A percentile compares a stretch with the other conserved stretches of the same genome.
Evolutionary conservation across 2,113 vertebrate species (phyloP).

Genomic region (Sminthopsis crassicaudata): DNA sequence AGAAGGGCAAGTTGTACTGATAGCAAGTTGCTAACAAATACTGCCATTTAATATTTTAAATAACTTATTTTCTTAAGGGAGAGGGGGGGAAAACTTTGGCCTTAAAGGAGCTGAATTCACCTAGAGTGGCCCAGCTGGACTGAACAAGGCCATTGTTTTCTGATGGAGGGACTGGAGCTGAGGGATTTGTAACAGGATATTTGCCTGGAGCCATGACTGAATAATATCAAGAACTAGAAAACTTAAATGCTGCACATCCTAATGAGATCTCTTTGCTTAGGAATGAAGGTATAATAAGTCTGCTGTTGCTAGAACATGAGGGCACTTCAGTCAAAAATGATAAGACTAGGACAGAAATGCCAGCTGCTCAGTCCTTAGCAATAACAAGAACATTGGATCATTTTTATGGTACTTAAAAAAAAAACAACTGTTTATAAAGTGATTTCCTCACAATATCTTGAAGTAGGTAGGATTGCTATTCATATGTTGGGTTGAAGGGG

Average conservation of each 20-base stretch:
- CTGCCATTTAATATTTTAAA: neutral
- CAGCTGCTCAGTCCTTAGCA: neutral
- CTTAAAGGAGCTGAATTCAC: neutral
- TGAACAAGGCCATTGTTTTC: neutral
- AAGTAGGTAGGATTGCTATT: neutral
- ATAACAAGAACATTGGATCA: neutral
- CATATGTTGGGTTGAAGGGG: neutral
- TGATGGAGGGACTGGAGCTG: neutral
- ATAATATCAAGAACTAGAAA: neutral
- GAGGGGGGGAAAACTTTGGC: neutral
- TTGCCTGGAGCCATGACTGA: neutral
- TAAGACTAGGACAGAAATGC: neutral
- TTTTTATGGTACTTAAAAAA: neutral
- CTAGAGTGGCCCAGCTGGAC: neutral
- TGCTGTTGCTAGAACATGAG: neutral
- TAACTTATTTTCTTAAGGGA: neutral
- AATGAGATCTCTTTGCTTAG: neutral
- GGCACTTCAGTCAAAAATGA: neutral
- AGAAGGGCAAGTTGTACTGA: neutral
- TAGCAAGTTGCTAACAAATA: neutral
- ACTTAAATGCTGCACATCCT: neutral
- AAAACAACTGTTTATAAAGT: neutral
- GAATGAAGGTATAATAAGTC: neutral
- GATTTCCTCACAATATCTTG: neutral
- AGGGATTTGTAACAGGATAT: neutral